Evolutionary conservation across 1,140 invertebrate genomes (phyloP), one percentile per base, ranked within the genome.

Genomic region (Protaetia brevitarsis): DNA sequence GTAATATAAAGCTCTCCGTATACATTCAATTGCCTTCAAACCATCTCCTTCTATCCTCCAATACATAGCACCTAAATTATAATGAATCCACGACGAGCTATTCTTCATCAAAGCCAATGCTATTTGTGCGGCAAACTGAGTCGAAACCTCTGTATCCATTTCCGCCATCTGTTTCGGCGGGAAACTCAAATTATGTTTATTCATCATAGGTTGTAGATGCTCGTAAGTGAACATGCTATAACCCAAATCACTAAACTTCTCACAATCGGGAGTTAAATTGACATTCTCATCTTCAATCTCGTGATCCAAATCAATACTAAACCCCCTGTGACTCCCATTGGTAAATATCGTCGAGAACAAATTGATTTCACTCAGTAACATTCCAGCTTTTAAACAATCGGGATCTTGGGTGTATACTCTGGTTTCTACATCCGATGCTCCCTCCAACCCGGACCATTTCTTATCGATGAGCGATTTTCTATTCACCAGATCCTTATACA

Each of bases 41-140:
- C 90, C 86, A 76, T 93, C 84, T 26, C 93, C 93, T 73, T 86
- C 86, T 1, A 91, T 87, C 59, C 92, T 83, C 93, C 92, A 95
- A 81, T 91, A 95, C 64, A 94, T 86, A 11, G 91, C 87, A 41
- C 90, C 92, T 73, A 95, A 82, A 76, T 93, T 92, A 73, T 93
- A 89, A 74, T 93, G 86, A 16, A 93, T 81, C 93, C 93, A 95
- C 0, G 91, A 94, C 1, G 87, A 87, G 41, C 82, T 85, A 77
- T 95, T 93, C 75, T 84, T 83, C 63, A 79, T 74, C 7, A 94
- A 79, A 13, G 86, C 85, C 65, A 84, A 80, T 23, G 86, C 84
- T 62, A 89, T 82, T 71, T 84, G 85, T 74, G 86, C 83, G 11
- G 85, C 88, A 82, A 90, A 91, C 72, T 84, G 83, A 69, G 84